These are phyloP conservation scores for Brachionus angularis DNA, from an alignment of 1,140 invertebrate genomes.

Conservation along the genomic window DNA sequence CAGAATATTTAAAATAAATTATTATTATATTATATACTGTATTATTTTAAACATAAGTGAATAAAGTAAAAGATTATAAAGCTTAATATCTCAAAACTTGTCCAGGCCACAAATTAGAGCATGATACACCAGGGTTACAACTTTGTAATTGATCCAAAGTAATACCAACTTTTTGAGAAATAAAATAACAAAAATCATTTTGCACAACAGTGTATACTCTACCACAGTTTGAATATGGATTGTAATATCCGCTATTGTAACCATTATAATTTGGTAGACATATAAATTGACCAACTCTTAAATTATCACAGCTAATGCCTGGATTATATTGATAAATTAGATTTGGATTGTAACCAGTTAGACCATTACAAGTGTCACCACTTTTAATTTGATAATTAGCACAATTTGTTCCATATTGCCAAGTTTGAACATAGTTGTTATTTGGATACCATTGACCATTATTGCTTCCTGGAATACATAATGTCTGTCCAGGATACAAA, in stretches of 20 bases:
- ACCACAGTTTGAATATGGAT: no score
- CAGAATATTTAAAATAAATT: no score
- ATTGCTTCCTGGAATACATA: conserved; percentile 35
- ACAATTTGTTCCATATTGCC: not conserved
- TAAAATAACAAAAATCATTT: not conserved
- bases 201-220: not conserved
- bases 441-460: no score
- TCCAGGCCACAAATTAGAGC: not conserved
- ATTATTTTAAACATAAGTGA: no score
- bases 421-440: no score
- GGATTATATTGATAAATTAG: conserved; percentile 13
- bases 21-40: no score
- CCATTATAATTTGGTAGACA: not conserved
- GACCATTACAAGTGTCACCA: not conserved
- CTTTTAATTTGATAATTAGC: not conserved
- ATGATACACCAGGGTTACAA: not conserved
- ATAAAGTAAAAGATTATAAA: no score
- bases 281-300: conserved; percentile 1
- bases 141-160: not conserved
- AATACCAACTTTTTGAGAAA: not conserved
- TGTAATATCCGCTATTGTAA: no score
- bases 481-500: not conserved
- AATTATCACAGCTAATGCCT: conserved; percentile 3
- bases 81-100: conserved; percentile 2
- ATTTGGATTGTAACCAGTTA: not conserved